Percentiles rank a stretch among this genome's conserved stretches.
Conservation (phyloP, 2,797 vertebrate genomes). For the Acanthurus lineatus region DNA sequence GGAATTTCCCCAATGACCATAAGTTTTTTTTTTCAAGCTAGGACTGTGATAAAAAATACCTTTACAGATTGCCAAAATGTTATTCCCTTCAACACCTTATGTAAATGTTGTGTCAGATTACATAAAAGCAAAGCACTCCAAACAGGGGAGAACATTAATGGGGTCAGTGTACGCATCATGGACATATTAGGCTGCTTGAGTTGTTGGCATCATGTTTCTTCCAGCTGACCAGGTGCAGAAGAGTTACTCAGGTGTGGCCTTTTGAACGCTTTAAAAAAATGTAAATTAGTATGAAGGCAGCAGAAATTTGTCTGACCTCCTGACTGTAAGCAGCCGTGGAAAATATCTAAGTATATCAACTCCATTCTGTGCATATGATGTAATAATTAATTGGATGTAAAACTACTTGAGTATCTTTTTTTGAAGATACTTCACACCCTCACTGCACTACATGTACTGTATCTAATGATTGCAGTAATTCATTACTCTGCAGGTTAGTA, state of each 20-base stretch:
- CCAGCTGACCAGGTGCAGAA: conserved; percentile 59
- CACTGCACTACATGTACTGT: background rate
- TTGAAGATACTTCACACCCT: background rate
- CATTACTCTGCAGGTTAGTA: background rate
- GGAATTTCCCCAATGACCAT: conserved; percentile 48
- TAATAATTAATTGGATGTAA: background rate
- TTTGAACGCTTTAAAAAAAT: conserved; percentile 40
- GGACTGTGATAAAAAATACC: conserved; percentile 42
- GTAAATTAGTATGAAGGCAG: background rate
- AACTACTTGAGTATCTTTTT: background rate
- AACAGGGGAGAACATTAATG: conserved; percentile 18
- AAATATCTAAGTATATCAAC: conserved; percentile 13
- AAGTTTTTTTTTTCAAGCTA: conserved; percentile 41
- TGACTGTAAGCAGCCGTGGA: conserved; percentile 18
- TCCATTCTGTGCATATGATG: background rate
- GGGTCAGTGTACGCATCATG: conserved; percentile 35
- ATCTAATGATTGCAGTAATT: background rate
- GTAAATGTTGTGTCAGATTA: conserved; percentile 34
- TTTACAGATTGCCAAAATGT: conserved; percentile 26
- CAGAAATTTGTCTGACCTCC: conserved; percentile 38
- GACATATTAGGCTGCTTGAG: conserved; percentile 43
- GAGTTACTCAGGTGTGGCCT: conserved; percentile 66
- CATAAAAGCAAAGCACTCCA: conserved; percentile 7
- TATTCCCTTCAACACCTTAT: conserved; percentile 42
- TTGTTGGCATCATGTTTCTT: conserved; percentile 58